Percentiles rank a stretch among this genome's conserved stretches.
These are phyloP conservation scores for Drosophila cracens DNA, from an alignment of 2,888 invertebrate species.

Conservation along the genomic window DNA sequence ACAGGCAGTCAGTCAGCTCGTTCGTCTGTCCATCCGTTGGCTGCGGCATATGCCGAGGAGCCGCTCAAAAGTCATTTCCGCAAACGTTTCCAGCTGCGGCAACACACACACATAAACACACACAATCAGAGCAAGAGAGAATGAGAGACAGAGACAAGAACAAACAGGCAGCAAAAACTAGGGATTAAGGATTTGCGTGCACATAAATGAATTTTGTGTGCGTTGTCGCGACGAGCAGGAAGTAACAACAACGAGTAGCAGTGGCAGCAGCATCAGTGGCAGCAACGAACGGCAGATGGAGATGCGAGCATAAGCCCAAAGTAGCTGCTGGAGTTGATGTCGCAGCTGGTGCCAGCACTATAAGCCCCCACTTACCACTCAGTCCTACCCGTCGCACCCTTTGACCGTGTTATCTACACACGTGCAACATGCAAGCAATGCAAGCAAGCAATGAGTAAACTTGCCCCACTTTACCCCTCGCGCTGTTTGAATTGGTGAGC, in stretches of 20 bases:
- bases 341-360: slow-evolving; percentile 2
- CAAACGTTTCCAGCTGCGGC: slow-evolving; percentile 72
- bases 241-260: slow-evolving; percentile 1
- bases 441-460: slow-evolving; percentile 57
- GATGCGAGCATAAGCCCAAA: slow-evolving; percentile 22
- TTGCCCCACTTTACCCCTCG: slow-evolving; percentile 20
- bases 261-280: not conserved
- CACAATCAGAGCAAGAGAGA: not conserved
- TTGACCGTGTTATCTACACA: slow-evolving; percentile 70
- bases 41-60: slow-evolving; percentile 65
- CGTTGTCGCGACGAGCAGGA: slow-evolving; percentile 54
- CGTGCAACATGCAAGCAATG: slow-evolving; percentile 77
- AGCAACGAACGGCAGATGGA: not conserved
- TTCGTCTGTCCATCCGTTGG: slow-evolving; percentile 19
- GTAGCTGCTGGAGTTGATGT: slow-evolving; percentile 22
- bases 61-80: slow-evolving; percentile 82
- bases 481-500: slow-evolving; percentile 72
- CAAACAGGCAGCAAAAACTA: slow-evolving; percentile 77
- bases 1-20: slow-evolving; percentile 32
- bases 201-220: slow-evolving; percentile 80
- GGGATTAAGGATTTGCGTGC: slow-evolving; percentile 80
- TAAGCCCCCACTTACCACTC: not conserved
- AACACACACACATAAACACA: slow-evolving; percentile 25
- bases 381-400: not conserved
- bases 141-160: slow-evolving; percentile 31